Conservation (phyloP, 2,113 vertebrate species). For the Menura novaehollandiae region DNA sequence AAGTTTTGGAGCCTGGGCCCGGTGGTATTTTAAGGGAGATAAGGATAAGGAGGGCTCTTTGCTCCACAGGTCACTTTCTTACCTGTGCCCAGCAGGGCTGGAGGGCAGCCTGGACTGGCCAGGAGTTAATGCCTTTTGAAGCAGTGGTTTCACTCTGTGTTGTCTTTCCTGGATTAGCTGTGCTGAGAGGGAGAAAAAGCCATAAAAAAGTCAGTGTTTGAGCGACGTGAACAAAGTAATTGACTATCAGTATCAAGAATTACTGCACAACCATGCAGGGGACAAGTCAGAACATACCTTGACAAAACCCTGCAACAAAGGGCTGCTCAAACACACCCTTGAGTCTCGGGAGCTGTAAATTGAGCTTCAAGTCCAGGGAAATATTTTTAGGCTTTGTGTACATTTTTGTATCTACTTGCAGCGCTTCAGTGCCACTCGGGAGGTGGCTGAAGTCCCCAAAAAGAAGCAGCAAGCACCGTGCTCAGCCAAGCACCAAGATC, state of each 20-base stretch:
- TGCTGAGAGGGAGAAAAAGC: not conserved
- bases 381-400: not conserved
- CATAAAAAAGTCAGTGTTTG: not conserved
- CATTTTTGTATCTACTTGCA: not conserved
- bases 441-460: constrained; percentile 3
- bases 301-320: constrained; percentile 24
- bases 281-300: constrained; percentile 60
- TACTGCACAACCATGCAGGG: constrained; percentile 12
- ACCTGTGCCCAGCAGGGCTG: not conserved
- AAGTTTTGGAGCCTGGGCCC: not conserved
- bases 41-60: not conserved
- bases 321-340: constrained; percentile 15
- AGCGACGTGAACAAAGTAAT: constrained; percentile 33
- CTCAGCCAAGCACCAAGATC: not conserved
- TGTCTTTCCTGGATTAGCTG: not conserved
- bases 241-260: constrained; percentile 45
- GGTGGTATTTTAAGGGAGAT: not conserved
- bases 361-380: not conserved
- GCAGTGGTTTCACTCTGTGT: not conserved
- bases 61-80: not conserved
- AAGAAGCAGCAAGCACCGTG: not conserved
- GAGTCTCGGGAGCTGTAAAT: constrained; percentile 23
- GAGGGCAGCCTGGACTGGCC: not conserved
- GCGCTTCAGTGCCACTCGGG: not conserved
- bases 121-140: not conserved